Conservation (phyloP, 2,888 invertebrate genomes). For the Blastobasis adustella region DNA sequence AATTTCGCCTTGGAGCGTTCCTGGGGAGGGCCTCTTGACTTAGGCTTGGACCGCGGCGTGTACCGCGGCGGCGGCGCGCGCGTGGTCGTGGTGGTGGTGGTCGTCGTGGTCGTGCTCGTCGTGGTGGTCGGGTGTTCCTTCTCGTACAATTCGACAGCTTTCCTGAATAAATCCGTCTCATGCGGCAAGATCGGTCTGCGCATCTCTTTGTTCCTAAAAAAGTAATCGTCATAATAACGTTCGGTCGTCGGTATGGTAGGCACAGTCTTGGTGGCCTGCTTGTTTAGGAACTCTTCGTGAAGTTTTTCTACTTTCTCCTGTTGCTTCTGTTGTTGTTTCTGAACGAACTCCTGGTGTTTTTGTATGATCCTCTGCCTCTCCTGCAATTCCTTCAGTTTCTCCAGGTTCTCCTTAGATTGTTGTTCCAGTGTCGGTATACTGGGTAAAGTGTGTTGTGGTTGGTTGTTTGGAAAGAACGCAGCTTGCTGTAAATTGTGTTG, state of each 20-base stretch:
- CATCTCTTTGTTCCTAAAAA: constrained; percentile 50
- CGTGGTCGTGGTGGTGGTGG: constrained; percentile 66
- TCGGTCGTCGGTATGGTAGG: constrained; percentile 70
- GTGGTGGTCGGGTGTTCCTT: constrained; percentile 81
- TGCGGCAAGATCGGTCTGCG: constrained; percentile 75
- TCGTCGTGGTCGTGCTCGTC: constrained; percentile 79
- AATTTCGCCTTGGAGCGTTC: constrained; percentile 74
- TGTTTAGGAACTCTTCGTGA: constrained; percentile 80
- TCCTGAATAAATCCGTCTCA: constrained; percentile 78
- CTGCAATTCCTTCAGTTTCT: constrained; percentile 79
- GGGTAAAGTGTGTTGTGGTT: constrained; percentile 32
- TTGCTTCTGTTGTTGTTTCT: constrained; percentile 86
- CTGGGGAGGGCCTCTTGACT: constrained; percentile 57
- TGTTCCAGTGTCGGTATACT: constrained; percentile 35
- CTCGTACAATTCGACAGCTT: constrained; percentile 80
- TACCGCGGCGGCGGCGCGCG: constrained; percentile 53
- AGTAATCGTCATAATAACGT: constrained; percentile 56
- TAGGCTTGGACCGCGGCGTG: constrained; percentile 45
- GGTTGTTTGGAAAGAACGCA: constrained; percentile 64
- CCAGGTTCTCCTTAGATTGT: constrained; percentile 76
- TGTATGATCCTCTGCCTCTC: constrained; percentile 83
- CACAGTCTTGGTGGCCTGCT: constrained; percentile 79
- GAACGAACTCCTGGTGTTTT: constrained; percentile 84
- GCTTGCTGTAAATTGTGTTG: constrained; percentile 45
- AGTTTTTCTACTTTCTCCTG: constrained; percentile 84